These are phyloP conservation scores for Caenorhabditis wallacei DNA, from an alignment of 2,888 invertebrate species.

Conservation along the genomic window DNA sequence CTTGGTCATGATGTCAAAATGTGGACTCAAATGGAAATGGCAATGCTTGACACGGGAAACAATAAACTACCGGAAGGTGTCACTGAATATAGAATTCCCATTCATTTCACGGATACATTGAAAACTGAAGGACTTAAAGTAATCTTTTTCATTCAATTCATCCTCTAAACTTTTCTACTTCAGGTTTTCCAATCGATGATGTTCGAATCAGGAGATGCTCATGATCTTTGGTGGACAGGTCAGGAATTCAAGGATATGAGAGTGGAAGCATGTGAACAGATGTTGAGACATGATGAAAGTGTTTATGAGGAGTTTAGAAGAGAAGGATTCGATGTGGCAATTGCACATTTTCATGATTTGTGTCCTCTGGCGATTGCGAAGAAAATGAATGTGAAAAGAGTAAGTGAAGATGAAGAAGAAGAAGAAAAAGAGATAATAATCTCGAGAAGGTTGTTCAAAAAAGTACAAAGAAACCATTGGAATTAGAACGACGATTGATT, in stretches of 20 bases:
- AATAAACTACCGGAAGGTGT: conserved; percentile 73
- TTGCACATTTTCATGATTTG: conserved; percentile 82
- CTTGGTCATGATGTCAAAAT: conserved; percentile 79
- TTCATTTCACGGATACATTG: conserved; percentile 79
- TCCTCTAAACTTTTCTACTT: neutral
- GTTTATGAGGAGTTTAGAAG: conserved; percentile 68
- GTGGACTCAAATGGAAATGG: conserved; percentile 82
- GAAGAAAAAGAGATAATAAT: conserved; percentile 4
- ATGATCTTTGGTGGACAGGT: conserved; percentile 83
- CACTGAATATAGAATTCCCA: conserved; percentile 76
- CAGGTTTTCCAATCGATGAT: conserved; percentile 83
- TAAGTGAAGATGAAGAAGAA: too few species aligned
- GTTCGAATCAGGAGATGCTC: conserved; percentile 81
- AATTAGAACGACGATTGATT: conserved; percentile 10
- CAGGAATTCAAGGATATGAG: conserved; percentile 82
- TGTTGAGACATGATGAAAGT: conserved; percentile 72
- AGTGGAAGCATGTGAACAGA: conserved; percentile 82
- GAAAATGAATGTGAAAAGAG: conserved; percentile 76
- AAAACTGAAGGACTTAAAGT: conserved; percentile 82
- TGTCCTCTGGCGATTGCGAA: conserved; percentile 81
- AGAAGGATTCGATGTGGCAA: conserved; percentile 80
- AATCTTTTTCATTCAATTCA: neutral
- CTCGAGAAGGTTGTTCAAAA: neutral
- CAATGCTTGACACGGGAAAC: conserved; percentile 76
- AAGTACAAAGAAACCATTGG: neutral